phyloP scores from a whole-genome alignment of 2,113 vertebrate genomes.

The Manacus vitellinus region DNA sequence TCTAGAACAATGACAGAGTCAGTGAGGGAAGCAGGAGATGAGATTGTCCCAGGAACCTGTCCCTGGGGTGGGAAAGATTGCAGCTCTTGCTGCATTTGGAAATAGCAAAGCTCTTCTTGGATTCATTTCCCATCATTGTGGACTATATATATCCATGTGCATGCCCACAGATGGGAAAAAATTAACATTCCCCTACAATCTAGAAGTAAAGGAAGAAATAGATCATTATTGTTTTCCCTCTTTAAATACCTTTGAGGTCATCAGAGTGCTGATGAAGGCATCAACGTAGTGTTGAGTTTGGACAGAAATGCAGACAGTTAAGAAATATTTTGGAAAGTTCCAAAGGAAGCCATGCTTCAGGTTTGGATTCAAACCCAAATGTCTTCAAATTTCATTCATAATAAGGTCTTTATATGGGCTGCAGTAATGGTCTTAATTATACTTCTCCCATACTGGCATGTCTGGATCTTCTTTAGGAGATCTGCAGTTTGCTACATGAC shows the following conservation, averaged over 20 bases:
- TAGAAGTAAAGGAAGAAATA: conserved; percentile 38
- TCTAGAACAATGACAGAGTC: not conserved
- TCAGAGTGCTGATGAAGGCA: conserved; percentile 32
- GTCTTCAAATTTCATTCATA: conserved; percentile 39
- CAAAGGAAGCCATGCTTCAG: conserved; percentile 19
- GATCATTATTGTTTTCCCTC: conserved; percentile 16
- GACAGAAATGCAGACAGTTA: conserved; percentile 8
- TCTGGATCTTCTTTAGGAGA: not conserved
- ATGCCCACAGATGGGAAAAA: not conserved
- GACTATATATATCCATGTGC: conserved; percentile 20
- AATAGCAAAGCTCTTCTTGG: not conserved
- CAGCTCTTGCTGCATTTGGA: not conserved
- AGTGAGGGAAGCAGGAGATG: not conserved
- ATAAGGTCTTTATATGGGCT: not conserved
- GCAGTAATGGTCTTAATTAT: conserved; percentile 5
- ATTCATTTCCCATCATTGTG: conserved; percentile 14
- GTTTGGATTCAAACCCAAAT: conserved; percentile 36
- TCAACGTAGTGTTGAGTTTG: conserved; percentile 34
- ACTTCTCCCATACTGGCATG: not conserved
- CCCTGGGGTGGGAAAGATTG: not conserved
- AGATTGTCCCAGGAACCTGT: not conserved
- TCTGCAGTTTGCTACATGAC: not conserved
- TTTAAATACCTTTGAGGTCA: conserved; percentile 32
- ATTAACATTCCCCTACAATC: not conserved
- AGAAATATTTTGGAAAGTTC: conserved; percentile 40